Evolutionary conservation across 1,140 invertebrate genomes (phyloP), one percentile per base, ranked within the genome.

Genomic region (Scylla paramamosain): DNA sequence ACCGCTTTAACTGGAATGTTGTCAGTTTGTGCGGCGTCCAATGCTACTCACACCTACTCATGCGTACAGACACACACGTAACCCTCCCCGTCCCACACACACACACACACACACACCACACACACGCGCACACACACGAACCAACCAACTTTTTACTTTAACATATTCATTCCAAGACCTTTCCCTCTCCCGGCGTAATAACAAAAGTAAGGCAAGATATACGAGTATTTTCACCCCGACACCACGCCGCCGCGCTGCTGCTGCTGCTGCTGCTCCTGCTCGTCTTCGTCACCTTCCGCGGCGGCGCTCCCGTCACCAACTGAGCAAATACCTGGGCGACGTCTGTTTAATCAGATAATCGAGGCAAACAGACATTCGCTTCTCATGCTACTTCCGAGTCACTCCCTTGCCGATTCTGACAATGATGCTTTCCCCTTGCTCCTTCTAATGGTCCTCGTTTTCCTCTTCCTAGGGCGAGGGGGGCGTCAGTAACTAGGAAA

Each of bases 101-200:
- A 77, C 67, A 77, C 67, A 77, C 67, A 77, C 67, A 77, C 67
- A 77, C 67, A 77, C 67, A 77, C 67, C n/a, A 67, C 67, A 77
- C 67, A 77, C 67, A 77, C 67, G n/a, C 67, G n/a, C 67, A 77
- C 25, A 77, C 67, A 77, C 67, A n/a, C 6, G 20, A 77, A 77
- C 0, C 4, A 77, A 77, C 67, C 67, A n/a, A 77, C n/a, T 77
- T 77, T 77, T 77, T 77, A 20, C n/a, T 77, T 77, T 77, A 20
- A 7, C 67, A 88, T 88, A 31, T 32, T 88, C 28, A 59, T 32
- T 2, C 2, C 16, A 59, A 59, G 52, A 20, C 52, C 0, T 59
- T 20, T 59, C 39, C 39, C 52, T 59, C 10, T 59, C 52, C 52
- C 2, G 52, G 52, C 10, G 10, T 12, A 59, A 59, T 59, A 59